Evolutionary conservation across 1,140 invertebrate species (phyloP), one percentile per base, ranked within the genome.

Genomic region (Chymomyza costata): DNA sequence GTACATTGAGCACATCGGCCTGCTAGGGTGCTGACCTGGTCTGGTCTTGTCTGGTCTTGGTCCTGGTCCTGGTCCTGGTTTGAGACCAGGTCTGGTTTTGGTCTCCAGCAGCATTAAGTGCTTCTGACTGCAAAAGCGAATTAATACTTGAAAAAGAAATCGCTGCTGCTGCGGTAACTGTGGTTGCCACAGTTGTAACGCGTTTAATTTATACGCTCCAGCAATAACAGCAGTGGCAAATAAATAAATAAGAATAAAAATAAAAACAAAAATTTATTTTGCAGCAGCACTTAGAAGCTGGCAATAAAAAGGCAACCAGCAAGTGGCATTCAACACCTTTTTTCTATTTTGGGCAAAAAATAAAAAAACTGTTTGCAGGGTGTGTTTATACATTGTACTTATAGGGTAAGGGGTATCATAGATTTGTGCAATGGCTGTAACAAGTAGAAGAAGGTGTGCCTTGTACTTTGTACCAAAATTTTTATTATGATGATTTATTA

Each of bases 251-350:
- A 63, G 30, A 47, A 59, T 60, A 60, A 45, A 63, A 73, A 78
- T 71, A 78, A 78, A 78, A 80, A 78, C 80, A 78, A 71, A 78
- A 80, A 78, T 78, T 78, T 78, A 78, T 78, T 78, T 80, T 80
- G 66, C 71, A 78, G 71, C 71, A 80, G 71, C 71, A 78, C 71
- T 78, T 78, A 78, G 71, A 78, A 50, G 11, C 16, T 40, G 58
- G 71, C 73, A 78, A 78, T 78, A 78, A 78, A 78, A 78, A 80
- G n/a, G 66, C 71, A 78, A 58, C 67, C 66, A 66, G 66, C 71
- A 61, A 78, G 66, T 78, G 73, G 73, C 73, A 80, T 78, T 78
- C 71, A 78, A 78, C 71, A 78, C 71, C 71, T 78, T 60, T 65
- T 63, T 70, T 62, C 53, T 60, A 51, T 51, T 60, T 67, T 64